Conservation (phyloP, 1,140 invertebrate species). For the Formica selysi region DNA sequence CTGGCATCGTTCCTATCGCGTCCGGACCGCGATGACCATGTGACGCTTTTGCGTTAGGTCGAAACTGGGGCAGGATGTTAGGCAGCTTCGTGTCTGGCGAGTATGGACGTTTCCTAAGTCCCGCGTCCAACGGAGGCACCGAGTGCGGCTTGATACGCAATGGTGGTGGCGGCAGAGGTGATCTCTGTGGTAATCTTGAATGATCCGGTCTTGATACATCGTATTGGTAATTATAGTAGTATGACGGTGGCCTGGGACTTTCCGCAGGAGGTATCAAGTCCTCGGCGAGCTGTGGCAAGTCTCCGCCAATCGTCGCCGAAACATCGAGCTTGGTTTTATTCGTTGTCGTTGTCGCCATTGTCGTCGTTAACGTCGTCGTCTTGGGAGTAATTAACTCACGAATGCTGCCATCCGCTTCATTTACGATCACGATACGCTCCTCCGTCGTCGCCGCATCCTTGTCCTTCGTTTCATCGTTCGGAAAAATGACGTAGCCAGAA, state of each 20-base stretch:
- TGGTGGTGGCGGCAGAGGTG: constrained; percentile 75
- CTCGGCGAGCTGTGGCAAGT: constrained; percentile 79
- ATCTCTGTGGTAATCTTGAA: constrained; percentile 72
- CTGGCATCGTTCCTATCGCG: constrained; percentile 82
- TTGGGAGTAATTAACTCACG: constrained; percentile 72
- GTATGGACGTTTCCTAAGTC: constrained; percentile 83
- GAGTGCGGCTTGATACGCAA: constrained; percentile 73
- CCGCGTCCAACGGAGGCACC: constrained; percentile 77
- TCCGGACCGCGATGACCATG: constrained; percentile 85
- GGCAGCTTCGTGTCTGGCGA: constrained; percentile 86
- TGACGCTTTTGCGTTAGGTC: constrained; percentile 89
- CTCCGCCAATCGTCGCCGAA: constrained; percentile 66
- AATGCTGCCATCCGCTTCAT: constrained; percentile 80
- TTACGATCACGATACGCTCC: constrained; percentile 82
- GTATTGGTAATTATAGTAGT: constrained; percentile 75
- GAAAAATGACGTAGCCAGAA: constrained; percentile 69
- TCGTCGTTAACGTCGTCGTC: constrained; percentile 10
- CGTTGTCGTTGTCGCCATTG: constrained; percentile 25
- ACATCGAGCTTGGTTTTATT: constrained; percentile 30
- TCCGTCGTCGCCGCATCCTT: constrained; percentile 74
- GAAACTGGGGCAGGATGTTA: constrained; percentile 91
- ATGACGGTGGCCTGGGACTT: constrained; percentile 77
- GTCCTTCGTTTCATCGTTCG: constrained; percentile 59
- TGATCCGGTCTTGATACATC: constrained; percentile 64
- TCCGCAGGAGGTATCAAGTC: constrained; percentile 82